Conservation (phyloP, 2,888 invertebrate genomes). For the Plebejus anna region DNA sequence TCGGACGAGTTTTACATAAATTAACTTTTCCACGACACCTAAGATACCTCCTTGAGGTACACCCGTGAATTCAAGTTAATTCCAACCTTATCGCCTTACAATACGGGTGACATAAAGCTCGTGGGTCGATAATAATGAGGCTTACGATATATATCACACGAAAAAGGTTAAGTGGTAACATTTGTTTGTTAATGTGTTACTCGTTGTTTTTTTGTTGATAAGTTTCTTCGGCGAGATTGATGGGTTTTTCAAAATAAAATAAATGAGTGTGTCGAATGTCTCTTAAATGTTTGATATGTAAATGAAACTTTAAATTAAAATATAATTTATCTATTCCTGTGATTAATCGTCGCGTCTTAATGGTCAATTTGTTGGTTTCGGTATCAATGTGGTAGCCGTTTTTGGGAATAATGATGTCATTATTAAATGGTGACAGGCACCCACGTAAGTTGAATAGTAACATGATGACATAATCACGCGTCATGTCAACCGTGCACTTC, state of each 20-base stretch:
- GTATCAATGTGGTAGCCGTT: conserved; percentile 5
- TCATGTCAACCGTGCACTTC: neutral
- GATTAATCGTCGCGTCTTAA: conserved; percentile 21
- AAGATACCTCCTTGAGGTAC: conserved; percentile 67
- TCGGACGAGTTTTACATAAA: conserved; percentile 77
- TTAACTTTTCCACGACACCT: conserved; percentile 77
- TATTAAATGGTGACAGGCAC: neutral
- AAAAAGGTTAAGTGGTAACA: conserved; percentile 79
- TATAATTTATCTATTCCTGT: conserved; percentile 23
- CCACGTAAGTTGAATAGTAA: neutral
- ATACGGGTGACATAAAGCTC: conserved; percentile 33
- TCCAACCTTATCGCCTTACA: conserved; percentile 39
- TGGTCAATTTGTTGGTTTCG: conserved; percentile 11
- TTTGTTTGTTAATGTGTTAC: conserved; percentile 77
- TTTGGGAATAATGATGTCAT: conserved; percentile 2
- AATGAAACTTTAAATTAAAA: conserved; percentile 26
- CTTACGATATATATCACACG: conserved; percentile 71
- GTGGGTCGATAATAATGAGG: conserved; percentile 61
- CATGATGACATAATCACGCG: conserved; percentile 8
- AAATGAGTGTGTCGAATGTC: conserved; percentile 36
- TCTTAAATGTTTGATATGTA: conserved; percentile 32
- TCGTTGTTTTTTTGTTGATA: conserved; percentile 68
- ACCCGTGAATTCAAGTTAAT: conserved; percentile 45
- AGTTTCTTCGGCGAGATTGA: conserved; percentile 65
- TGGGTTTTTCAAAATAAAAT: conserved; percentile 41